Conservation (phyloP, 2,888 invertebrate genomes). For the Acanthosoma haemorrhoidale region DNA sequence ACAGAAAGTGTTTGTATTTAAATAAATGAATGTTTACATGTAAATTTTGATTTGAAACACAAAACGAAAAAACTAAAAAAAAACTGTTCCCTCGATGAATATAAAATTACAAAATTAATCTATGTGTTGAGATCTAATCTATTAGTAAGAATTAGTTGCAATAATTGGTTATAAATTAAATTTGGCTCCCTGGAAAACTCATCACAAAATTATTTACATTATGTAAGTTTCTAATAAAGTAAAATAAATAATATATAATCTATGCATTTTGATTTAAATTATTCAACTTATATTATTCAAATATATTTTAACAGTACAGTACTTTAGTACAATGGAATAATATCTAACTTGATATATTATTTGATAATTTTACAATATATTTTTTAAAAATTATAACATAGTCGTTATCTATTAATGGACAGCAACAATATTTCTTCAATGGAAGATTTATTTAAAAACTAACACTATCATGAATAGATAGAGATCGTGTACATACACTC, state of each 20-base stretch:
- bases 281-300: background rate
- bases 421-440: background rate
- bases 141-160: background rate
- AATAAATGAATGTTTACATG: background rate
- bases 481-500: background rate
- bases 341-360: background rate
- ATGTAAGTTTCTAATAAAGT: background rate
- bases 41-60: slow-evolving; percentile 6
- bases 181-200: background rate
- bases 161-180: background rate
- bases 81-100: slow-evolving; percentile 1
- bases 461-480: slow-evolving; percentile 12
- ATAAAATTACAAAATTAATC: slow-evolving; percentile 31
- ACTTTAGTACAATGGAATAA: slow-evolving; percentile 10
- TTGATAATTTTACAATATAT: background rate
- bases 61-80: too few relatives aligned
- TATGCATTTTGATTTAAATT: background rate
- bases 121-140: slow-evolving; percentile 27
- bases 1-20: slow-evolving; percentile 27
- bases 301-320: background rate
- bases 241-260: background rate
- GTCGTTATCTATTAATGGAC: slow-evolving; percentile 3
- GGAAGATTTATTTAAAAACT: background rate
- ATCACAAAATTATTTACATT: slow-evolving; percentile 1
- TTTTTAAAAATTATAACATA: background rate